phyloP scores from a whole-genome alignment of 2,113 vertebrate species.

The Myocastor coypus region DNA sequence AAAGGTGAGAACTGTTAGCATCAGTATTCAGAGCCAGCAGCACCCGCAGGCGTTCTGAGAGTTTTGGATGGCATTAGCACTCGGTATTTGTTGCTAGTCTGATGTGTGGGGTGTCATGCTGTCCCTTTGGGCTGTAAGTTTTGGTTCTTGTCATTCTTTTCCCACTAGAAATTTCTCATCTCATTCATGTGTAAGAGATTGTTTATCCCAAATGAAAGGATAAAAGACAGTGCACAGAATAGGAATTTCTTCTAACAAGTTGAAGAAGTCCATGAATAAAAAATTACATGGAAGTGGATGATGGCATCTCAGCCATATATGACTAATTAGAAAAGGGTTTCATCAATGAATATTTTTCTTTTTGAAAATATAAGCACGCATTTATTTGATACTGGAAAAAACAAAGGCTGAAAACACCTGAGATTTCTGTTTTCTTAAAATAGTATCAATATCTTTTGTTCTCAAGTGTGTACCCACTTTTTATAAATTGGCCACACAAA shows the following conservation, averaged over 20 bases:
- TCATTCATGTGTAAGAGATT: not conserved
- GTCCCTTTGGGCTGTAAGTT: not conserved
- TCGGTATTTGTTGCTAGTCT: not conserved
- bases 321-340: not conserved
- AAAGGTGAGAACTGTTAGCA: not conserved
- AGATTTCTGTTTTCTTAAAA: constrained; percentile 37
- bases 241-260: not conserved
- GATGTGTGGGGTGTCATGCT: too few relatives aligned
- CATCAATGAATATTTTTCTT: not conserved
- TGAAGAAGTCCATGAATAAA: not conserved
- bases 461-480: not conserved
- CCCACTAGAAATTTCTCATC: not conserved
- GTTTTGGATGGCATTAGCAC: not conserved
- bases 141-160: not conserved
- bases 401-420: not conserved
- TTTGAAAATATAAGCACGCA: constrained; percentile 17
- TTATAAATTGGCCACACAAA: not conserved
- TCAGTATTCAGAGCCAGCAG: not conserved
- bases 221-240: not conserved
- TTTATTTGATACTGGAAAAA: not conserved
- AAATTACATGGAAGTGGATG: not conserved
- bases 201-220: not conserved
- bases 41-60: not conserved
- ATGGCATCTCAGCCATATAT: accelerated
- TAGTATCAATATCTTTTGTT: not conserved